Evolutionary conservation across 2,888 invertebrate species (phyloP).

Genomic region (Drosophila buzzatii): DNA sequence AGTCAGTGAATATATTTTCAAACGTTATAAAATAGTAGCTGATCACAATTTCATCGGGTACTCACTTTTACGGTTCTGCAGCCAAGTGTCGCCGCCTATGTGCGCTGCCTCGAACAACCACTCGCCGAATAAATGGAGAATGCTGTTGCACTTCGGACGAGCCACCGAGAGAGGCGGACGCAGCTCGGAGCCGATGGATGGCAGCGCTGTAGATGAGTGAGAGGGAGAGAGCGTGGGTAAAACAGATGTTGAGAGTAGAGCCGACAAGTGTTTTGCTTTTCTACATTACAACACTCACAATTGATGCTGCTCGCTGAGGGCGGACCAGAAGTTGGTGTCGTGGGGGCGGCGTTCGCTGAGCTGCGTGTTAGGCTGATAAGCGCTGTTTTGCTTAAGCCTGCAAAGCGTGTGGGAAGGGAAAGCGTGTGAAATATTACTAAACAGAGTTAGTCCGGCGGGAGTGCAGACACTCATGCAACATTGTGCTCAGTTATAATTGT

Average conservation of each 20-base stretch:
- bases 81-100: constrained; percentile 91
- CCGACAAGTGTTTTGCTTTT: constrained; percentile 22
- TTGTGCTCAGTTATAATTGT: constrained; percentile 63
- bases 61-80: constrained; percentile 87
- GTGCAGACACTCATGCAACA: constrained; percentile 47
- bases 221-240: constrained; percentile 24
- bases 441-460: constrained; percentile 17
- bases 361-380: constrained; percentile 91
- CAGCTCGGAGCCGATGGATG: constrained; percentile 87
- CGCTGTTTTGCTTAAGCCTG: constrained; percentile 93
- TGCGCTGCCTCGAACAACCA: constrained; percentile 98
- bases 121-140: constrained; percentile 97
- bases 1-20: not conserved
- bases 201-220: constrained; percentile 86
- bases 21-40: not conserved
- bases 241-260: constrained; percentile 48
- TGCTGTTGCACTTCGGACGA: constrained; percentile 96
- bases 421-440: constrained; percentile 74
- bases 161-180: constrained; percentile 90
- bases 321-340: constrained; percentile 90
- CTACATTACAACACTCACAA: constrained; percentile 85
- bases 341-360: constrained; percentile 86
- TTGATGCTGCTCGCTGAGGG: constrained; percentile 89
- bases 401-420: constrained; percentile 53
- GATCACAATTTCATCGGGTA: not conserved